These are phyloP conservation scores for human DNA, from an alignment of 2,113 vertebrate genomes.

Conservation along the genomic window DNA sequence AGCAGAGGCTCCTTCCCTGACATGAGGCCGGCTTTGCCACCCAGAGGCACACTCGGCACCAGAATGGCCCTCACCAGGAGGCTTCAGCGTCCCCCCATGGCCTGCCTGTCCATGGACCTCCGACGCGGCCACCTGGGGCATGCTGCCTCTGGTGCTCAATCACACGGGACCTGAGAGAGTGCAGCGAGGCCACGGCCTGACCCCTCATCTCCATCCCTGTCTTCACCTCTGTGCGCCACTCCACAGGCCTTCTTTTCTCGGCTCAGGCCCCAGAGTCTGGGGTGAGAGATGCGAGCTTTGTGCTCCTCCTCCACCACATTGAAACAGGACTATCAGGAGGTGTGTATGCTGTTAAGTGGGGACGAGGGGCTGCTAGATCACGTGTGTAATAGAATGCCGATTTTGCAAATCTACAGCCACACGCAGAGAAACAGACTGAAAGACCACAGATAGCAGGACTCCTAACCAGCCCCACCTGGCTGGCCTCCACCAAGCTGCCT, in stretches of 20 bases:
- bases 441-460: rapidly evolving
- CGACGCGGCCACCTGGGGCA: rapidly evolving
- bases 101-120: background rate
- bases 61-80: background rate
- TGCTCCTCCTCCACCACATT: too few species aligned
- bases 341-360: rapidly evolving
- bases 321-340: rapidly evolving
- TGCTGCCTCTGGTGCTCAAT: background rate
- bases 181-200: too few species aligned
- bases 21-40: rapidly evolving
- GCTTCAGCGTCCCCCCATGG: rapidly evolving
- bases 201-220: too few species aligned
- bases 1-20: rapidly evolving
- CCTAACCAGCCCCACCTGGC: background rate
- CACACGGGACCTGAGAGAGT: too few species aligned
- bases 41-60: rapidly evolving
- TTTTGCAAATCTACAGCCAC: rapidly evolving
- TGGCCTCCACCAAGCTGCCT: background rate
- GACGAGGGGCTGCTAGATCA: background rate
- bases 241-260: background rate
- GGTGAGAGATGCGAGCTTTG: background rate
- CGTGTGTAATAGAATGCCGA: rapidly evolving
- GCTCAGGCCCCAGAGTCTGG: background rate
- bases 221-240: too few species aligned
- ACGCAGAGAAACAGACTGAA: background rate